Evolutionary conservation across 2,888 invertebrate species (phyloP).

Genomic region (Cosmopolites sordidus): DNA sequence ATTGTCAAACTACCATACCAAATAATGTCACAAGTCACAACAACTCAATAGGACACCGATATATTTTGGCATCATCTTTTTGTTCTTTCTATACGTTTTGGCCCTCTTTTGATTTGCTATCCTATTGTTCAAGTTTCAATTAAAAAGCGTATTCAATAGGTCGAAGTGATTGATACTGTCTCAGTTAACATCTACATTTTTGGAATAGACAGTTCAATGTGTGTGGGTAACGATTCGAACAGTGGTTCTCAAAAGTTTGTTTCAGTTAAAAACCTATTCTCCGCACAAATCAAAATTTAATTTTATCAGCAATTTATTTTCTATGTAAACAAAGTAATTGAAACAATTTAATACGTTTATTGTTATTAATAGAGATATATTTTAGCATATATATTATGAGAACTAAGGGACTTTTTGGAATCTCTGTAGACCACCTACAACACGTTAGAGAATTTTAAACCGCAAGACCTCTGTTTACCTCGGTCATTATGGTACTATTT

Average conservation of each 20-base stretch:
- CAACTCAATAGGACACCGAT: constrained; percentile 11
- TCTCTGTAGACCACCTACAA: constrained; percentile 19
- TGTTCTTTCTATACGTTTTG: constrained; percentile 12
- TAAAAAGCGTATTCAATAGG: constrained; percentile 19
- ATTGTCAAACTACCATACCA: constrained; percentile 3
- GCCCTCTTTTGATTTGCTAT: constrained; percentile 10
- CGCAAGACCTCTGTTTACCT: constrained; percentile 45
- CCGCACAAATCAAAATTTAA: too few relatives aligned
- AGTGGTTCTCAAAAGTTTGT: neutral
- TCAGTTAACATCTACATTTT: constrained; percentile 21
- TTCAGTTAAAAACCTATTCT: too few relatives aligned
- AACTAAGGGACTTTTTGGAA: constrained; percentile 8
- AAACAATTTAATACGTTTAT: too few relatives aligned
- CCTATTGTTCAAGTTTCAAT: constrained; percentile 20
- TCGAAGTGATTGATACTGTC: constrained; percentile 17
- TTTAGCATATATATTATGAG: too few relatives aligned
- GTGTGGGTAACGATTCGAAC: constrained; percentile 4
- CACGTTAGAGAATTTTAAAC: constrained; percentile 26
- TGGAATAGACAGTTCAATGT: constrained; percentile 2
- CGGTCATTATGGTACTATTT: constrained; percentile 47
- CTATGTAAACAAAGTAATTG: too few relatives aligned
- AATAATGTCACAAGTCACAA: constrained; percentile 13
- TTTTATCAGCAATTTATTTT: too few relatives aligned
- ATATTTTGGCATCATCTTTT: constrained; percentile 13
- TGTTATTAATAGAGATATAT: too few relatives aligned